Percentiles rank a stretch among this genome's conserved stretches.
phyloP scores from a whole-genome alignment of 2,797 vertebrate species.

The Hemibagrus guttatus region DNA sequence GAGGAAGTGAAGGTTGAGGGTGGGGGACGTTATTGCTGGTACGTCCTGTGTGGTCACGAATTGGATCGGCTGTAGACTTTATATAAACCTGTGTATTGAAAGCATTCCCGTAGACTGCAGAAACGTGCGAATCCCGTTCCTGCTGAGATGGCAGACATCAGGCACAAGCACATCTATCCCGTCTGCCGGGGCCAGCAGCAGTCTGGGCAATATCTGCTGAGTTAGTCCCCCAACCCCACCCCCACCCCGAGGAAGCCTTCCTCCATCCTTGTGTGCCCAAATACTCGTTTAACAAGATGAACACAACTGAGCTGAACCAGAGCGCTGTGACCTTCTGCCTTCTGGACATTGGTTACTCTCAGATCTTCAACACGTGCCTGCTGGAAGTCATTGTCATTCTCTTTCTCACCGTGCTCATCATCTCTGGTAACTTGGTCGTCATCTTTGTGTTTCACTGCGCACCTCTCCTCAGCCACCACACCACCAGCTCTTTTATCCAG shows the following conservation, averaged over 20 bases:
- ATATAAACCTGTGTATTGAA: neutral
- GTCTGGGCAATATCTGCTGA: slow-evolving; percentile 44
- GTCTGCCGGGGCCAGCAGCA: slow-evolving; percentile 33
- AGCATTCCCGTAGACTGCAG: slow-evolving; percentile 20
- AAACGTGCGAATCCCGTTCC: slow-evolving; percentile 9
- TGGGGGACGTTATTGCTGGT: neutral
- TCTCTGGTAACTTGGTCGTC: slow-evolving; percentile 93
- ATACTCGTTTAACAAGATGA: slow-evolving; percentile 87
- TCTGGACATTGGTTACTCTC: slow-evolving; percentile 86
- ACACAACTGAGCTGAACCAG: slow-evolving; percentile 88
- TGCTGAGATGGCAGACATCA: slow-evolving; percentile 56
- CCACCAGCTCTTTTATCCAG: slow-evolving; percentile 97
- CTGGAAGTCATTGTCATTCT: slow-evolving; percentile 91
- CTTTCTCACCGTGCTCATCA: slow-evolving; percentile 92
- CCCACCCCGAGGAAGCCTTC: slow-evolving; percentile 46
- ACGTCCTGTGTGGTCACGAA: neutral
- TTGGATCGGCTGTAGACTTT: neutral
- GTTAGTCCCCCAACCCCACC: slow-evolving; percentile 33
- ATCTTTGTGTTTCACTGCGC: slow-evolving; percentile 98
- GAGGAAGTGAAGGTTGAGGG: slow-evolving; percentile 23
- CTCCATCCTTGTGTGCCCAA: slow-evolving; percentile 59
- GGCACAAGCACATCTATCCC: slow-evolving; percentile 28
- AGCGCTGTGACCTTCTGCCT: slow-evolving; percentile 88
- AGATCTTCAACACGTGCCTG: slow-evolving; percentile 86
- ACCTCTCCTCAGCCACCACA: slow-evolving; percentile 94